Base-by-base conservation (phyloP, 2,888 invertebrate species). In the Eudasyphora cyanicolor region DNA sequence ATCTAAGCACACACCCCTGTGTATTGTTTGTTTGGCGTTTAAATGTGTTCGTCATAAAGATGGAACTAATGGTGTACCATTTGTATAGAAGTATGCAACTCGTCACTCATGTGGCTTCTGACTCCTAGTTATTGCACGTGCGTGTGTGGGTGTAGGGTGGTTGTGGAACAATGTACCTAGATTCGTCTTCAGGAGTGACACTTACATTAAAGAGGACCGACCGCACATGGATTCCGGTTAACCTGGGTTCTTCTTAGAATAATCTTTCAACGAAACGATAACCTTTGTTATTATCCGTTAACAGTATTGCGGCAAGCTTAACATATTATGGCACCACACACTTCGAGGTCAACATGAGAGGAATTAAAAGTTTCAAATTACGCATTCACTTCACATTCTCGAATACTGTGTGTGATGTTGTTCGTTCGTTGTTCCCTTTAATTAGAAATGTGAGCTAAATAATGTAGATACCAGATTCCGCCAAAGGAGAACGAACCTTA, bases 181-280 rank as follows among this genome's bases (percentile, higher is more conserved):
- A n/a, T n/a, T 42, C 17, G 14, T 7, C 14, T 1, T 29, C 8
- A 57, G 27, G 24, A n/a, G 14, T n/a, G 24, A 45, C 45, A 69
- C 74, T 79, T 74, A 73, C 54, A 10, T 67, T 74, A 38, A 45
- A 74, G 45, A 67, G 74, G 10, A 42, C 57, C 57, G n/a, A n/a
- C 27, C 57, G 19, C 24, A 45, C 32, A 74, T 74, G 19, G 42
- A 42, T 69, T 54, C 57, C 19, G 57, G 67, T 74, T 67, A 79
- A 74, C 67, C 74, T 32, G 14, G 12, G 45, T 60, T 57, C 4
- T n/a, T 51, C 73, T 54, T 76, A 38, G n/a, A n/a, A n/a, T 51
- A 27, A 17, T 57, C 24, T 42, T 71, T 49, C 24, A 24, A 1
- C 60, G 42, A 38, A 32, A 57, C 3, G 45, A 42, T n/a, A n/a